Base-by-base conservation (phyloP, 1,140 invertebrate species). In the Phocides pigmalion region DNA sequence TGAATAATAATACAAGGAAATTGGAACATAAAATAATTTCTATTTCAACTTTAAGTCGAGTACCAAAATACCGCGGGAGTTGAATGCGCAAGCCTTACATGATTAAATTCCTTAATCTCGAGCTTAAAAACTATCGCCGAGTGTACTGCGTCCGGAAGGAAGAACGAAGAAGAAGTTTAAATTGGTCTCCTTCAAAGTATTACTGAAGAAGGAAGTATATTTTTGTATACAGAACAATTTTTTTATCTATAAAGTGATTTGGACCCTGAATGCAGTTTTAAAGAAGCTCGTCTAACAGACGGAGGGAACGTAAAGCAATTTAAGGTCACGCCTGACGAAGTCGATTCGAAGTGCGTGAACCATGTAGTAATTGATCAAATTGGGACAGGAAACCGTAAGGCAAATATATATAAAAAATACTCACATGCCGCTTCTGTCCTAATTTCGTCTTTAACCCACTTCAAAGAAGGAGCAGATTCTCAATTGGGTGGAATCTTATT, bases 91-190 rank as follows among this genome's bases (percentile, higher is more conserved):
- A 49, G 28, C 12, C 14, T 11, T 28, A 49, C 20, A 25, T 12
- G 46, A 50, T 50, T 32, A 25, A 32, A 32, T 32, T 46, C 47
- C 19, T 50, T 32, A 32, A 50, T 50, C 22, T 50, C 47, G n/a
- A 16, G 25, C 47, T 32, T 50, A 50, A 50, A 47, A 50, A 50
- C 22, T 50, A 50, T 17, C 5, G 17, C 16, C 8, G 9, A 16
- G 16, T 37, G 20, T n/a, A n/a, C n/a, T n/a, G n/a, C n/a, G n/a
- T n/a, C n/a, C n/a, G n/a, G n/a, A n/a, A n/a, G n/a, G n/a, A n/a
- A n/a, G n/a, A n/a, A n/a, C n/a, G n/a, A 32, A n/a, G 2, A 6
- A 11, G 0, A 32, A 32, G 28, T n/a, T 32, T 32, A 32, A 11
- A 32, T 32, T 32, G n/a, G n/a, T 11, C 28, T 28, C 25, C 28